Conservation (phyloP, 2,888 invertebrate genomes). For the Latrodectus elegans region DNA sequence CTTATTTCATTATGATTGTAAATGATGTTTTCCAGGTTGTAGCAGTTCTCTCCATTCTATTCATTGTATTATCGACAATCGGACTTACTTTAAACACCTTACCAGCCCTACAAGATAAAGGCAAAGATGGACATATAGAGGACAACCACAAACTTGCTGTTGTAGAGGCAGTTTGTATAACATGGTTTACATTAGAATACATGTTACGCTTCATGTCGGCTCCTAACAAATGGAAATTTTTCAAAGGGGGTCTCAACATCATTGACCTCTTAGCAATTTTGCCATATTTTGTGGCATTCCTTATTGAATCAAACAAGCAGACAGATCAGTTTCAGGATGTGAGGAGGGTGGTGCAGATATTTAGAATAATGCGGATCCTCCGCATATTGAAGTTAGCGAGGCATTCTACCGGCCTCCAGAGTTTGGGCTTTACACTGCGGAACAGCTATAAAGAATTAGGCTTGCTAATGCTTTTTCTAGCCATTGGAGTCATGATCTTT, state of each 20-base stretch:
- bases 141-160: slow-evolving; percentile 97
- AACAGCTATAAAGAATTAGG: slow-evolving; percentile 99
- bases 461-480: slow-evolving; percentile 98
- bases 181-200: slow-evolving; percentile 99
- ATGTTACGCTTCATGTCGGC: slow-evolving; percentile 96
- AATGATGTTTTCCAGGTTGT: slow-evolving; percentile 86
- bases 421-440: slow-evolving; percentile 96
- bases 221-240: slow-evolving; percentile 99
- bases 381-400: slow-evolving; percentile 96
- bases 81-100: slow-evolving; percentile 99
- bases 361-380: slow-evolving; percentile 96
- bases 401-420: slow-evolving; percentile 98
- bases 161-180: slow-evolving; percentile 99
- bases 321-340: slow-evolving; percentile 84
- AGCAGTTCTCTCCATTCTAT: slow-evolving; percentile 99
- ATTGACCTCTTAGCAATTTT: slow-evolving; percentile 98
- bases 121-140: slow-evolving; percentile 85
- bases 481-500: slow-evolving; percentile 99
- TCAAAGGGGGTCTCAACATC: slow-evolving; percentile 98
- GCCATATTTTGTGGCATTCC: slow-evolving; percentile 98
- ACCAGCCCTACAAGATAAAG: slow-evolving; percentile 93
- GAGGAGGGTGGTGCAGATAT: slow-evolving; percentile 97
- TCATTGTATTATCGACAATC: slow-evolving; percentile 99
- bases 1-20: slow-evolving; percentile 48
- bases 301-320: slow-evolving; percentile 94